Evolutionary conservation across 1,140 invertebrate genomes (phyloP).

Genomic region (Drosophila virilis): DNA sequence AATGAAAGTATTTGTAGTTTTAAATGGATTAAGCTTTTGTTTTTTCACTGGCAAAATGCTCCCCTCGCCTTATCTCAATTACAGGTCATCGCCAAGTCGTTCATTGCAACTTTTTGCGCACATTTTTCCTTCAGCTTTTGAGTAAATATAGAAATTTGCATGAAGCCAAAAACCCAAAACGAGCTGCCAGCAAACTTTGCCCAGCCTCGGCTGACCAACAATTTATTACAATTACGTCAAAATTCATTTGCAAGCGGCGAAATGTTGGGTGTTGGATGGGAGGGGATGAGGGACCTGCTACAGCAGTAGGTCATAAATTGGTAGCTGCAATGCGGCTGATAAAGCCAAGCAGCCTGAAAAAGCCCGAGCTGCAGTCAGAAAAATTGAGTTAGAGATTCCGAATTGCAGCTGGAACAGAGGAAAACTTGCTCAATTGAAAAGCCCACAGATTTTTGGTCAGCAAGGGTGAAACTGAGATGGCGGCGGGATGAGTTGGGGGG

Average conservation of each 20-base stretch:
- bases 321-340: slow-evolving; percentile 76
- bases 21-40: no score
- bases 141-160: slow-evolving; percentile 61
- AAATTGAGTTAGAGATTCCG: slow-evolving; percentile 8
- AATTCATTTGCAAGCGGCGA: slow-evolving; percentile 70
- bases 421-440: slow-evolving; percentile 64
- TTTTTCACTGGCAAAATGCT: no score
- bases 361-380: neutral
- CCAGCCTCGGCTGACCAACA: slow-evolving; percentile 65
- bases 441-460: slow-evolving; percentile 54
- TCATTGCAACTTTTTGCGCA: neutral
- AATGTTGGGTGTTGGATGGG: neutral
- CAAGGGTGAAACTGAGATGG: neutral
- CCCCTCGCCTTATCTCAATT: no score
- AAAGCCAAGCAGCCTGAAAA: slow-evolving; percentile 35
- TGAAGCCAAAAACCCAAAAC: slow-evolving; percentile 16
- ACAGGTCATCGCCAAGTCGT: neutral
- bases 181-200: slow-evolving; percentile 38
- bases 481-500: no score
- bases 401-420: slow-evolving; percentile 7
- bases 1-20: no score
- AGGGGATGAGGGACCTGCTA: neutral
- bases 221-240: slow-evolving; percentile 83
- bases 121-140: slow-evolving; percentile 41
- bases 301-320: slow-evolving; percentile 64